Conservation (phyloP, 2,113 vertebrate genomes). For the Ailurus styani region DNA sequence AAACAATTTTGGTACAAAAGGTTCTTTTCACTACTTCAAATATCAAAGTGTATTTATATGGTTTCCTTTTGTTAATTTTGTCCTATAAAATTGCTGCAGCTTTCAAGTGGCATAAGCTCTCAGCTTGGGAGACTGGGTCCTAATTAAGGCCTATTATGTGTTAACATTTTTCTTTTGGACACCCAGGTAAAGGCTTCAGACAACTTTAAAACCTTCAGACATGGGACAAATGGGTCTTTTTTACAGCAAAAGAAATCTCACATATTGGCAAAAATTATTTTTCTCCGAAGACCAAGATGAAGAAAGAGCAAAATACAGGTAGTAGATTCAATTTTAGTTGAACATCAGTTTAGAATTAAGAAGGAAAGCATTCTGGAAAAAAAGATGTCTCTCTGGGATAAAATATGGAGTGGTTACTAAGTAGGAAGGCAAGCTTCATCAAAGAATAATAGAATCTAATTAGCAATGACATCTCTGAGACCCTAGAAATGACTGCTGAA, state of each 20-base stretch:
- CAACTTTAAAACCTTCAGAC: not conserved
- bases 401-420: not conserved
- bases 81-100: not conserved
- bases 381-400: not conserved
- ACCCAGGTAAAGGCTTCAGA: not conserved
- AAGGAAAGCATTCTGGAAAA: not conserved
- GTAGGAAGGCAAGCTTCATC: not conserved
- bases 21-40: not conserved
- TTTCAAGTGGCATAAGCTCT: conserved; percentile 29
- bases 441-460: not conserved
- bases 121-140: not conserved
- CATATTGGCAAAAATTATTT: not conserved
- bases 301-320: not conserved
- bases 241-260: not conserved
- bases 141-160: conserved; percentile 1
- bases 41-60: not conserved
- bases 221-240: not conserved
- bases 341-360: not conserved
- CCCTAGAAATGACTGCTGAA: not conserved
- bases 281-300: not conserved
- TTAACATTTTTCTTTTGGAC: not conserved
- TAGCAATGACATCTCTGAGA: not conserved
- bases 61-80: conserved; percentile 22
- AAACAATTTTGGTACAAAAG: not conserved
- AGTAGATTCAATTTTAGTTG: not conserved